A percentile compares a stretch with the other conserved stretches of the same genome.
These are phyloP conservation scores for Rugalucina vietnamica DNA, from an alignment of 2,888 invertebrate genomes.

Conservation along the genomic window DNA sequence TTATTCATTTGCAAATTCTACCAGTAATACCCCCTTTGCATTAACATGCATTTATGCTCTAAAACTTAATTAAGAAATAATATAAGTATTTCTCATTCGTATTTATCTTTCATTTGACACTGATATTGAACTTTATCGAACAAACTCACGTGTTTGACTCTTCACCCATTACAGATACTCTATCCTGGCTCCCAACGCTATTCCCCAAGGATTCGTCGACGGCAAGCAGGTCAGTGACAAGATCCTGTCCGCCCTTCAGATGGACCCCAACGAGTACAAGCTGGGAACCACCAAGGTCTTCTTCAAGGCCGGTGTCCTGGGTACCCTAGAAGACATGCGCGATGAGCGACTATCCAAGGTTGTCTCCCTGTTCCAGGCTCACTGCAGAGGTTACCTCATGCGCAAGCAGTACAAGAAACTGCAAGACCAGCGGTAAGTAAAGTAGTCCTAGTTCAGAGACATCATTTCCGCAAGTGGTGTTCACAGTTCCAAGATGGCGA, in stretches of 20 bases:
- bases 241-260: conserved; percentile 86
- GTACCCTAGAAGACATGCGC: conserved; percentile 99
- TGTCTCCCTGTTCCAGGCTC: conserved; percentile 95
- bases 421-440: conserved; percentile 95
- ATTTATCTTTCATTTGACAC: too few species aligned
- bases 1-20: too few species aligned
- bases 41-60: too few species aligned
- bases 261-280: conserved; percentile 97
- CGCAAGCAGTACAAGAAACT: conserved; percentile 95
- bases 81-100: too few species aligned
- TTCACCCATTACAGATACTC: conserved; percentile 88
- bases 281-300: conserved; percentile 99
- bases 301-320: conserved; percentile 99
- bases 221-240: conserved; percentile 88
- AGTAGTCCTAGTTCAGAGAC: too few species aligned
- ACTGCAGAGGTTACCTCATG: conserved; percentile 93
- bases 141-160: too few species aligned
- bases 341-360: conserved; percentile 99
- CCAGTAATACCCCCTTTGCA: too few species aligned
- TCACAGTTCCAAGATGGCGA: too few species aligned
- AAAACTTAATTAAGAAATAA: too few species aligned
- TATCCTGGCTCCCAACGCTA: conserved; percentile 97
- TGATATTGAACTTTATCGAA: too few species aligned
- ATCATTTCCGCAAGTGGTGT: too few species aligned
- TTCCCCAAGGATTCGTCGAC: conserved; percentile 85